A percentile compares a stretch with the other conserved stretches of the same genome.
Conservation (phyloP, 2,888 invertebrate species). For the Pheosia tremula region DNA sequence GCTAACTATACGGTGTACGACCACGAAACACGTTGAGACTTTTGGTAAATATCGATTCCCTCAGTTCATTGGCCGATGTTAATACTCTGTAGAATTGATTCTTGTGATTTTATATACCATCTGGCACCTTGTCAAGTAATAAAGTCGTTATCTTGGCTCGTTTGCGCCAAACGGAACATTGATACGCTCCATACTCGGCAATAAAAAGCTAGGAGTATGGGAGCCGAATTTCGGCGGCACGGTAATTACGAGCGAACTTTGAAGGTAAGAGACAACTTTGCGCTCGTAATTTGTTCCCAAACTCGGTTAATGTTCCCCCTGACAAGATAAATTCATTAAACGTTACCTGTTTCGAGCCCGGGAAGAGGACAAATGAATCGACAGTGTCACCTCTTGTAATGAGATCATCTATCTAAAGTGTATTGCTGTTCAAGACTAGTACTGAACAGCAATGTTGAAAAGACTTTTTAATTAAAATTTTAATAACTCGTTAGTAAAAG, state of each 20-base stretch:
- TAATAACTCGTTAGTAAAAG: no score
- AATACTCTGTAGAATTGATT: conserved; percentile 59
- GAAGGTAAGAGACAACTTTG: conserved; percentile 73
- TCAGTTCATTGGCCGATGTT: conserved; percentile 44
- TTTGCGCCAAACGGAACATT: conserved; percentile 67
- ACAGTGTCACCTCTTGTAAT: conserved; percentile 47
- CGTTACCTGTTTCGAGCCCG: conserved; percentile 59
- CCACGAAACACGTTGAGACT: conserved; percentile 50
- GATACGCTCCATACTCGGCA: conserved; percentile 60
- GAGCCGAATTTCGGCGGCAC: conserved; percentile 56
- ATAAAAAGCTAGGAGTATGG: conserved; percentile 58
- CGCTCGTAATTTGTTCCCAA: conserved; percentile 79
- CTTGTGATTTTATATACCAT: conserved; percentile 44
- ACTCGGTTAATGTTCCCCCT: conserved; percentile 77
- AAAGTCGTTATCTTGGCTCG: conserved; percentile 75
- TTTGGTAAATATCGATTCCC: conserved; percentile 49
- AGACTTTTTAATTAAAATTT: no score
- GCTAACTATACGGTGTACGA: conserved; percentile 24
- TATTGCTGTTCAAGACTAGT: conserved; percentile 33
- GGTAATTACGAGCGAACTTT: conserved; percentile 71
- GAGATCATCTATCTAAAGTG: conserved; percentile 23
- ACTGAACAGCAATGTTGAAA: no score
- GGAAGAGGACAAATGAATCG: conserved; percentile 52
- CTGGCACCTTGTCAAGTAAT: conserved; percentile 74
- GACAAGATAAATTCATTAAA: conserved; percentile 82